phyloP scores from a whole-genome alignment of 2,888 invertebrate species.

The Phania funesta region DNA sequence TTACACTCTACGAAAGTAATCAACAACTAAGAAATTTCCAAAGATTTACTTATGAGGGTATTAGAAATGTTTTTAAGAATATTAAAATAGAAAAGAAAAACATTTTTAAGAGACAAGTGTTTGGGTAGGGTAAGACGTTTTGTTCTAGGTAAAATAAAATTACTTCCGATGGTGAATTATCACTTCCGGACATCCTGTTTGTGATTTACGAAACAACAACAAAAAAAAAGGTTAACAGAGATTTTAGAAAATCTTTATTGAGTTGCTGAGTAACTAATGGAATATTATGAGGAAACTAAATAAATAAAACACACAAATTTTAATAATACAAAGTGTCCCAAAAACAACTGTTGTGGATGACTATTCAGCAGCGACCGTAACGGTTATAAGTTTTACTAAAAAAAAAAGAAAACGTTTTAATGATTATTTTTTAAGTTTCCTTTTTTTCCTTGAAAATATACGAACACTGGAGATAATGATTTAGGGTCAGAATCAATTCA shows the following conservation, averaged over 20 bases:
- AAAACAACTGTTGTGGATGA: too few relatives aligned
- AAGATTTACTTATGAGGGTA: slow-evolving; percentile 9
- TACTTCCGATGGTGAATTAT: slow-evolving; percentile 27
- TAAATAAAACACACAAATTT: too few relatives aligned
- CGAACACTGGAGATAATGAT: too few relatives aligned
- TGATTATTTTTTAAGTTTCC: too few relatives aligned
- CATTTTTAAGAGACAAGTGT: slow-evolving; percentile 12
- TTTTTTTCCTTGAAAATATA: too few relatives aligned
- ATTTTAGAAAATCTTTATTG: not conserved
- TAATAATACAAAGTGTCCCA: too few relatives aligned
- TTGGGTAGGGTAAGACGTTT: not conserved
- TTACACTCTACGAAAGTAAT: not conserved
- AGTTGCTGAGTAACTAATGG: not conserved
- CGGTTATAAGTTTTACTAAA: too few relatives aligned
- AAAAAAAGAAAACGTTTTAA: too few relatives aligned
- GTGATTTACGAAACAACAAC: not conserved
- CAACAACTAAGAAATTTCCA: slow-evolving; percentile 2
- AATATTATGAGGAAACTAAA: too few relatives aligned
- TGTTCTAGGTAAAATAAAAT: not conserved
- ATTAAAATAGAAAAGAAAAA: not conserved
- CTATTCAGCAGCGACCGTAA: too few relatives aligned
- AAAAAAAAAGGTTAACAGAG: not conserved
- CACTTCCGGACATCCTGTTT: slow-evolving; percentile 41
- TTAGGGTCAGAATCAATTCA: too few relatives aligned
- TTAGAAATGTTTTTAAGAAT: slow-evolving; percentile 10